phyloP scores from a whole-genome alignment of 2,888 invertebrate genomes.

The Campoplex nolae region DNA sequence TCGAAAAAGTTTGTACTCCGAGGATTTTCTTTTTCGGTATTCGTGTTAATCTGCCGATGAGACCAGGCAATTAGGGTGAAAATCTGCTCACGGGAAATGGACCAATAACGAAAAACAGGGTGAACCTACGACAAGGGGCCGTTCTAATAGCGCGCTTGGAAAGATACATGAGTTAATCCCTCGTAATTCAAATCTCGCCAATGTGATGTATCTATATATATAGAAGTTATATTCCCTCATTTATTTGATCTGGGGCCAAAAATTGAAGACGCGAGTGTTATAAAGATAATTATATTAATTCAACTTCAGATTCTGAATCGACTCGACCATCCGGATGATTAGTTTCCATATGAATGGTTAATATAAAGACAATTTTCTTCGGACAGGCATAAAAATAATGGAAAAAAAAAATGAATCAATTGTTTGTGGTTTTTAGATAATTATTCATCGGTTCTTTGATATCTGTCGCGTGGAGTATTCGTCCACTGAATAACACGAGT shows the following conservation, averaged over 20 bases:
- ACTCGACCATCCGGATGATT: neutral
- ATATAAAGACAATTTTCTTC: neutral
- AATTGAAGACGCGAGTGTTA: neutral
- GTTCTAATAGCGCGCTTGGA: conserved; percentile 24
- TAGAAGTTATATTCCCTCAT: neutral
- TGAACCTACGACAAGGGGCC: conserved; percentile 47
- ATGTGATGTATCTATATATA: neutral
- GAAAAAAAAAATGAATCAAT: neutral
- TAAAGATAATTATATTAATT: neutral
- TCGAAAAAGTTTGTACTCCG: conserved; percentile 37
- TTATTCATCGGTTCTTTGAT: neutral
- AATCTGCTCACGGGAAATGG: conserved; percentile 66
- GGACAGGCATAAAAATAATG: neutral
- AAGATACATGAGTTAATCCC: conserved; percentile 43
- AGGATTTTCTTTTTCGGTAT: conserved; percentile 41
- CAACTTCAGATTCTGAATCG: neutral
- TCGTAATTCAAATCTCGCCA: conserved; percentile 19
- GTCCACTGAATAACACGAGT: neutral
- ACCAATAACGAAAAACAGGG: conserved; percentile 68
- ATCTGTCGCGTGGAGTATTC: neutral
- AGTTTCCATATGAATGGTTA: neutral
- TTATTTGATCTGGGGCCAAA: neutral
- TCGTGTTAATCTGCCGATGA: conserved; percentile 71
- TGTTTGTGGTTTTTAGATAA: neutral
- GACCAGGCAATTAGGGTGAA: conserved; percentile 69